These are phyloP conservation scores for Cavia aperea DNA, from an alignment of 2,113 vertebrate species.

Conservation along the genomic window DNA sequence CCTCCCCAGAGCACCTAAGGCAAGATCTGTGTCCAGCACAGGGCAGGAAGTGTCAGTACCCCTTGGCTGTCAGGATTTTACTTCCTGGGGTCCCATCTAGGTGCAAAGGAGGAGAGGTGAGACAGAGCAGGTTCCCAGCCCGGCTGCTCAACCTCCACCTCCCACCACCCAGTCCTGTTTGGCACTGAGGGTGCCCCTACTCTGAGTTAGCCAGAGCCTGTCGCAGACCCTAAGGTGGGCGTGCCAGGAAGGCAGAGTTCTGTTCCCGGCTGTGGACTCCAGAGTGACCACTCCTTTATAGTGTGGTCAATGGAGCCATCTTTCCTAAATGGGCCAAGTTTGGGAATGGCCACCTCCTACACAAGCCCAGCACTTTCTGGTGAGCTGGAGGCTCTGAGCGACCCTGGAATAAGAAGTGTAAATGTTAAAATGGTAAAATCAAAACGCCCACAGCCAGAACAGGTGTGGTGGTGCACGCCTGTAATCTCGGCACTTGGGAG, in stretches of 20 bases:
- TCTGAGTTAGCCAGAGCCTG: neutral
- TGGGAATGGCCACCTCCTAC: neutral
- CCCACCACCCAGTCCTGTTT: neutral
- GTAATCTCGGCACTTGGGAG: neutral
- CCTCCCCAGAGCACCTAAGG: neutral
- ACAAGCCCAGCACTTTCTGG: neutral
- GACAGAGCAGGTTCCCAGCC: too few relatives aligned
- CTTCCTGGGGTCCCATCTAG: neutral
- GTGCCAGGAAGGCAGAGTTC: neutral
- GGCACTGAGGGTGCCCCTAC: neutral
- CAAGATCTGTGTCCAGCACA: neutral
- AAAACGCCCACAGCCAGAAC: neutral
- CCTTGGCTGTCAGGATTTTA: neutral
- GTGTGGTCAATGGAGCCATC: neutral
- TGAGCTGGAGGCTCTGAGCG: neutral
- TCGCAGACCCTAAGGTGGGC: too few relatives aligned
- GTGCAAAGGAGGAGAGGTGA: neutral
- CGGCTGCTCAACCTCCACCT: neutral
- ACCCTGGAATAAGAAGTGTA: neutral
- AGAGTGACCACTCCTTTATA: accelerated
- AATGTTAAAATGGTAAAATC: neutral
- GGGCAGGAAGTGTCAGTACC: neutral
- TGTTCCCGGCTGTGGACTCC: neutral
- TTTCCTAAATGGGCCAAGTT: too few relatives aligned
- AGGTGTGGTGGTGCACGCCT: neutral